Evolutionary conservation across 2,797 vertebrate genomes (phyloP).

Genomic region (Amblyraja radiata): DNA sequence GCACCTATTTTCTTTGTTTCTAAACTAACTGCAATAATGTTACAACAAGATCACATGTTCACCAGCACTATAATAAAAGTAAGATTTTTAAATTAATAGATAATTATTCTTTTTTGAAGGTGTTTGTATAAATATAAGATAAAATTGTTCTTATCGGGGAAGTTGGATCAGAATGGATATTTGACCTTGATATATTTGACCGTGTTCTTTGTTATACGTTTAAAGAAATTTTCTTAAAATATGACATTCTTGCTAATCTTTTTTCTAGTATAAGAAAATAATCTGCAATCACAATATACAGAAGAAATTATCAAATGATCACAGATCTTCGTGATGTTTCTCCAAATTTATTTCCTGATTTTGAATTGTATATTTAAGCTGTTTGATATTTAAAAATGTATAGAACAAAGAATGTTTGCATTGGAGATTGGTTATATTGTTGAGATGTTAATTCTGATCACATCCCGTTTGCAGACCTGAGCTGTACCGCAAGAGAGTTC

Average conservation of each 20-base stretch:
- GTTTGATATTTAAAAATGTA: background rate
- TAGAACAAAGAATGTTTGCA: background rate
- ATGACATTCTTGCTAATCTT: background rate
- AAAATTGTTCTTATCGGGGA: background rate
- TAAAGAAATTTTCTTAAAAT: background rate
- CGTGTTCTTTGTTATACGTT: background rate
- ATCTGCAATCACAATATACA: background rate
- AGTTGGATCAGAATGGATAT: background rate
- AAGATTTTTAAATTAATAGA: background rate
- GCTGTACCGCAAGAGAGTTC: constrained; percentile 80
- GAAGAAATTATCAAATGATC: background rate
- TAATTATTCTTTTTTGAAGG: background rate
- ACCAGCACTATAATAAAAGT: background rate
- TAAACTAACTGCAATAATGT: background rate
- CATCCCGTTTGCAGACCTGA: constrained; percentile 62
- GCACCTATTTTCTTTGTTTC: too few species aligned
- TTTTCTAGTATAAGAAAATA: background rate
- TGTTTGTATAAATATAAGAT: background rate
- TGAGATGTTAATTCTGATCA: background rate
- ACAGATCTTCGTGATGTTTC: background rate
- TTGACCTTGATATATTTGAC: background rate
- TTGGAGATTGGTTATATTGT: background rate
- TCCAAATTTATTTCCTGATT: background rate
- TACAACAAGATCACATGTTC: background rate
- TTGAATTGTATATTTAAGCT: background rate